These are phyloP conservation scores for Rhagophthalmus giganteus DNA, from an alignment of 2,888 invertebrate genomes.

Conservation along the genomic window DNA sequence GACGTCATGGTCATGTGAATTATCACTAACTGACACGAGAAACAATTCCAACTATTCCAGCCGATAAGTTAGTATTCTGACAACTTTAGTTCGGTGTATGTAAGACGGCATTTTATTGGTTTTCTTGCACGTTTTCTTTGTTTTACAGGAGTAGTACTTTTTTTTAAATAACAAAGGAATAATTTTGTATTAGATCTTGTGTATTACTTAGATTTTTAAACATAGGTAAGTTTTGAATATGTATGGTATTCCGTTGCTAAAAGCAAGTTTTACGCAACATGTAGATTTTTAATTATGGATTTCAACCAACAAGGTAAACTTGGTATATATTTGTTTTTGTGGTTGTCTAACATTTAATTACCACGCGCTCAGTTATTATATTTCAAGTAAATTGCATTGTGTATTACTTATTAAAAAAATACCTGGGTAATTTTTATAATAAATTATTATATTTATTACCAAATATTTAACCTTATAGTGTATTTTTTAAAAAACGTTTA, in stretches of 20 bases:
- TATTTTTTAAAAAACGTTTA: too few relatives aligned
- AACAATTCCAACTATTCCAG: constrained; percentile 52
- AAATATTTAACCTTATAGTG: too few relatives aligned
- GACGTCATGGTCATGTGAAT: constrained; percentile 54
- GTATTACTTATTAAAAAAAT: too few relatives aligned
- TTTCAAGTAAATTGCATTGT: neutral
- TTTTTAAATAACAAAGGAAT: neutral
- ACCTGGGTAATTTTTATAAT: too few relatives aligned
- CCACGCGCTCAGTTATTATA: neutral
- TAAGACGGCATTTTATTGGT: constrained; percentile 11
- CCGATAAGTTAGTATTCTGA: constrained; percentile 49
- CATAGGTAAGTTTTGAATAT: neutral
- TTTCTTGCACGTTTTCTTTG: constrained; percentile 3
- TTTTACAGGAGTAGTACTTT: constrained; percentile 2
- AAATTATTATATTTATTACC: too few relatives aligned
- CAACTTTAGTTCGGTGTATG: constrained; percentile 37
- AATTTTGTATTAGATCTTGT: neutral
- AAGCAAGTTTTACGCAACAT: neutral
- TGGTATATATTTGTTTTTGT: neutral
- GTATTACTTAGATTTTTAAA: neutral
- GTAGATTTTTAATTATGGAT: neutral
- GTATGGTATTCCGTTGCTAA: too few relatives aligned
- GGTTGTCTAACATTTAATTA: neutral
- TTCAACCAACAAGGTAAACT: neutral
- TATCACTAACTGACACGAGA: constrained; percentile 48